Evolutionary conservation across 2,888 invertebrate genomes (phyloP).

Genomic region (Philonicus albiceps): DNA sequence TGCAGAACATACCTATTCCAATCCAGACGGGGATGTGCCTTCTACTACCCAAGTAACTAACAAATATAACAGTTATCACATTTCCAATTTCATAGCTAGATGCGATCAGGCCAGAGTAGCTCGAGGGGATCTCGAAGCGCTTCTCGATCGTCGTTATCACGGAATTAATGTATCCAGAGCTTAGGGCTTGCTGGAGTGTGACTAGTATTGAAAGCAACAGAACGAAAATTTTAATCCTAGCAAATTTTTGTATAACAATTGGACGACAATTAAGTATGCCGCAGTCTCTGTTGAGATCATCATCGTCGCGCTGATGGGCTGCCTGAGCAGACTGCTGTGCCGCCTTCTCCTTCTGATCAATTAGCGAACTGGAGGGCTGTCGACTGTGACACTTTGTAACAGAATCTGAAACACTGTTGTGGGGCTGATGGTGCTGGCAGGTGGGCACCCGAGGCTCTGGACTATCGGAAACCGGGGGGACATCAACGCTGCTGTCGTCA

Average conservation of each 20-base stretch:
- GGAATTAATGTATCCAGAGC: conserved; percentile 92
- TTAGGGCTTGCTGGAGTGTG: conserved; percentile 87
- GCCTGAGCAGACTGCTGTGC: conserved; percentile 63
- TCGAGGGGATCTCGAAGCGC: conserved; percentile 92
- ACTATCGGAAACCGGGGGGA: conserved; percentile 65
- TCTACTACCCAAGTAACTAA: conserved; percentile 91
- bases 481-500: conserved; percentile 67
- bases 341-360: conserved; percentile 71
- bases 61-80: conserved; percentile 94
- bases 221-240: conserved; percentile 92
- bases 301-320: conserved; percentile 55
- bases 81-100: conserved; percentile 96
- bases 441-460: conserved; percentile 61
- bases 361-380: conserved; percentile 78
- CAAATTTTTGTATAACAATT: conserved; percentile 83
- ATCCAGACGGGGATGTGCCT: conserved; percentile 95
- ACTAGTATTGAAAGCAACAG: conserved; percentile 88
- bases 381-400: conserved; percentile 80
- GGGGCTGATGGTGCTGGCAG: conserved; percentile 52
- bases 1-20: conserved; percentile 74
- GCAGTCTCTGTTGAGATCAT: conserved; percentile 79
- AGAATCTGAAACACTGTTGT: conserved; percentile 53
- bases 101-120: conserved; percentile 90
- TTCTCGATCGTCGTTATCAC: conserved; percentile 98
- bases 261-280: conserved; percentile 89